Base-by-base conservation (phyloP, 2,797 vertebrate genomes). In the Pangasius macronema region DNA sequence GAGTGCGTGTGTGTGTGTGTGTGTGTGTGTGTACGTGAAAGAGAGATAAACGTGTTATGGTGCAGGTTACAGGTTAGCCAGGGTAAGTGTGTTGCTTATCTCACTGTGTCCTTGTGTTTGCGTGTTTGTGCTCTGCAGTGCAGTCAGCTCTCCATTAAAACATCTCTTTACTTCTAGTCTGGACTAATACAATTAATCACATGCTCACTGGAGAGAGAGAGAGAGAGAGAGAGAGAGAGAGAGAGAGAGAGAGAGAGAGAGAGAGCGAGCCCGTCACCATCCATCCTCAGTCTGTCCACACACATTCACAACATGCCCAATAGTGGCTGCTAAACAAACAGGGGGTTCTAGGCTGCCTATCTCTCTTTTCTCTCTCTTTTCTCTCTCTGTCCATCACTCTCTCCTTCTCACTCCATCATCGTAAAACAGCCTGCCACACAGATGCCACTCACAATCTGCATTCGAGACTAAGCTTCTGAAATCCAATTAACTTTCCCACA, bases 401-500 rank as follows among this genome's bases (percentile, higher is more conserved):
- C 61, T 49, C 65, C 76, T 42, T 77, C 63, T 51, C 53, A 83
- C 84, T 85, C 49, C 65, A 88, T 87, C 79, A 61, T 79, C 65
- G 75, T 46, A 77, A 87, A 87, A 57, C 63, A 70, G 85, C 24
- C 82, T 83, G 84, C 82, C 73, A 39, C 22, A 16, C 85, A 89
- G 91, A 88, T 88, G 90, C 67, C 89, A 87, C 88, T 90, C 87
- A 88, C 87, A 86, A 88, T 88, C 86, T 84, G 57, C 88, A 90
- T 89, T 91, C 77, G 72, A 83, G 84, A 67, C 88, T 68, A 86
- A 89, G 86, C 88, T 80, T 73, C 87, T 76, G 42, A 89, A 87
- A 91, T 89, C 89, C 90, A 91, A 89, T 92, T 91, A 92, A 87
- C 73, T 89, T 88, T 55, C 82, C 73, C 75, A 59, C 87, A 90